phyloP scores from a whole-genome alignment of 1,140 invertebrate genomes.

The Bicyclus anynana region DNA sequence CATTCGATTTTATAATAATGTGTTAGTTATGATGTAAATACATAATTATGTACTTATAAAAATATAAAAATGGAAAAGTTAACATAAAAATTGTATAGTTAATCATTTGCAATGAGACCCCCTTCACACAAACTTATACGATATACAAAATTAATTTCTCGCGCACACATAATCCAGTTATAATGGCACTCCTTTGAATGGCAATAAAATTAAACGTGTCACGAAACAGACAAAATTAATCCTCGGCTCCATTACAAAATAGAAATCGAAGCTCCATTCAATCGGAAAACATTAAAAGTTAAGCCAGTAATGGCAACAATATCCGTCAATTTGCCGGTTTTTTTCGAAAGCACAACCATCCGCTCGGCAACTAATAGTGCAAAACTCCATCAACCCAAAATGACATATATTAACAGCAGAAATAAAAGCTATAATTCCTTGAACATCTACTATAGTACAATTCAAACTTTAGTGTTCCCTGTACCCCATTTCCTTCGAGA shows the following conservation, averaged over 20 bases:
- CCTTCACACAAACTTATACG: neutral
- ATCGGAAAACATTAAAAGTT: constrained; percentile 29
- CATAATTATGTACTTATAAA: too few species aligned
- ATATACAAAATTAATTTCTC: constrained; percentile 11
- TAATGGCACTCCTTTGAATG: constrained; percentile 12
- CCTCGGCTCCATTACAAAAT: constrained; percentile 31
- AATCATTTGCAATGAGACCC: too few species aligned
- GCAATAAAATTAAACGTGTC: constrained; percentile 30
- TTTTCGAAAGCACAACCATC: constrained; percentile 5
- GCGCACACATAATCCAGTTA: constrained; percentile 1
- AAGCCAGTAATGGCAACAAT: constrained; percentile 19
- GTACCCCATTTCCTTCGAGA: constrained; percentile 39
- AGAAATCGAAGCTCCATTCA: constrained; percentile 34
- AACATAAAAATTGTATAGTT: too few species aligned
- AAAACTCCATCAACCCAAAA: neutral
- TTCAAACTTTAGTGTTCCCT: constrained; percentile 1
- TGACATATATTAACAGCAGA: neutral
- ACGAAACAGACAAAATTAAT: constrained; percentile 32
- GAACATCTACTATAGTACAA: constrained; percentile 1
- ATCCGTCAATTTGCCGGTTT: constrained; percentile 18
- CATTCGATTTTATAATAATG: too few species aligned
- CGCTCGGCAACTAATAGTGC: neutral
- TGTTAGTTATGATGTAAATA: too few species aligned
- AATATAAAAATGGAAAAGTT: too few species aligned
- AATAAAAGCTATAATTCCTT: neutral